Percentiles rank a stretch among this genome's conserved stretches.
Evolutionary conservation across 2,113 vertebrate species (phyloP).

Genomic region (Nansenia antarctica): DNA sequence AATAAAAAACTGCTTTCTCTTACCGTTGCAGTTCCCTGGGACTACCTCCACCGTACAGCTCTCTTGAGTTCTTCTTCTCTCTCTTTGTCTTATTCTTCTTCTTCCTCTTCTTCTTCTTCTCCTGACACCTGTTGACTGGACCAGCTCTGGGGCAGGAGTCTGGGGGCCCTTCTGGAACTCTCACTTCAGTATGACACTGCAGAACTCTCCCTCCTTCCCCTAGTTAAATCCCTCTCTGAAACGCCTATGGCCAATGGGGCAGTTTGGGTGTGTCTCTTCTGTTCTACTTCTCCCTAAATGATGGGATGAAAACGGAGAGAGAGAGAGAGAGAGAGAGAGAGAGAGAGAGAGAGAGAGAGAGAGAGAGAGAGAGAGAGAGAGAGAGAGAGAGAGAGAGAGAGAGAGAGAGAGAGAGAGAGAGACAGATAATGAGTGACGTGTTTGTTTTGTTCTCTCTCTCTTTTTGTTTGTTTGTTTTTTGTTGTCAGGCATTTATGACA

Average conservation of each 20-base stretch:
- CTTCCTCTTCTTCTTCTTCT: constrained; percentile 23
- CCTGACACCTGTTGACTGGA: constrained; percentile 74
- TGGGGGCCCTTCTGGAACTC: constrained; percentile 45
- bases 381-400: too few relatives aligned
- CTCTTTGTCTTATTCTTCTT: constrained; percentile 27
- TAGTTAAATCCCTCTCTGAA: constrained; percentile 60
- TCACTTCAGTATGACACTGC: too few relatives aligned
- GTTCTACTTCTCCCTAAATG: constrained; percentile 40
- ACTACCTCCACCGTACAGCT: constrained; percentile 17
- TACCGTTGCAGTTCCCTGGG: constrained; percentile 52
- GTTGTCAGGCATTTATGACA: constrained; percentile 28
- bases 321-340: too few relatives aligned
- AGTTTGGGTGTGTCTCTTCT: constrained; percentile 66
- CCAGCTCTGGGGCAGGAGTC: constrained; percentile 41
- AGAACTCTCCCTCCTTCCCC: constrained; percentile 13
- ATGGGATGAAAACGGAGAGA: constrained; percentile 24
- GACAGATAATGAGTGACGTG: constrained; percentile 52
- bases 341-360: too few relatives aligned
- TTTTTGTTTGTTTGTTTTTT: too few relatives aligned
- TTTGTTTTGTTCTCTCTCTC: constrained; percentile 43
- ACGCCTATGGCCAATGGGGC: constrained; percentile 70
- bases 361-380: too few relatives aligned
- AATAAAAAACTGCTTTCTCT: constrained; percentile 21
- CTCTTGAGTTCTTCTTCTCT: too few relatives aligned
- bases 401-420: too few relatives aligned